phyloP scores from a whole-genome alignment of 2,797 vertebrate genomes.

The Rhincodon typus region DNA sequence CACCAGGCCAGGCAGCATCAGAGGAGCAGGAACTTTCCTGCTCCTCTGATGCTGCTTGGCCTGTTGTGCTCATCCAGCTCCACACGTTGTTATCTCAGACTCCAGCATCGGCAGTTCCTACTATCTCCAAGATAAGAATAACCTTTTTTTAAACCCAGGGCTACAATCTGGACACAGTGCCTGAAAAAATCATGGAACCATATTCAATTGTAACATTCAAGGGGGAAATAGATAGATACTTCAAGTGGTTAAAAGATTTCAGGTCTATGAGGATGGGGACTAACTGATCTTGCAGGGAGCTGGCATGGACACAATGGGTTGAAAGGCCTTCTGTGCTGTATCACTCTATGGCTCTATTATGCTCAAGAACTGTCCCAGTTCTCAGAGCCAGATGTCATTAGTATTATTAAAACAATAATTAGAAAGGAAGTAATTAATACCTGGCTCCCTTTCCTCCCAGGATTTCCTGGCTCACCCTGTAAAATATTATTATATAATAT shows the following conservation, averaged over 20 bases:
- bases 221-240: background rate
- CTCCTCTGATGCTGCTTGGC: too few relatives aligned
- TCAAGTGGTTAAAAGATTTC: background rate
- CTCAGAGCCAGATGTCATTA: background rate
- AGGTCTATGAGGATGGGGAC: background rate
- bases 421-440: constrained; percentile 45
- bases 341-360: background rate
- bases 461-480: constrained; percentile 58
- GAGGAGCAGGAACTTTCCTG: too few relatives aligned
- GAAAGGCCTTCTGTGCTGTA: background rate
- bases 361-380: background rate
- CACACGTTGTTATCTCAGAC: too few relatives aligned
- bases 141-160: background rate
- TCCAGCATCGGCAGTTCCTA: too few relatives aligned
- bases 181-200: background rate
- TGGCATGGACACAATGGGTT: background rate
- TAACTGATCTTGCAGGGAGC: background rate
- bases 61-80: too few relatives aligned
- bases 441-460: constrained; percentile 53
- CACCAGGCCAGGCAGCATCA: too few relatives aligned
- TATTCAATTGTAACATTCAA: background rate
- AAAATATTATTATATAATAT: constrained; percentile 38
- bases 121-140: background rate
- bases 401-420: background rate
- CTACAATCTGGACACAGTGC: background rate